phyloP scores from a whole-genome alignment of 2,113 vertebrate species.

The Bubo blakistoni region DNA sequence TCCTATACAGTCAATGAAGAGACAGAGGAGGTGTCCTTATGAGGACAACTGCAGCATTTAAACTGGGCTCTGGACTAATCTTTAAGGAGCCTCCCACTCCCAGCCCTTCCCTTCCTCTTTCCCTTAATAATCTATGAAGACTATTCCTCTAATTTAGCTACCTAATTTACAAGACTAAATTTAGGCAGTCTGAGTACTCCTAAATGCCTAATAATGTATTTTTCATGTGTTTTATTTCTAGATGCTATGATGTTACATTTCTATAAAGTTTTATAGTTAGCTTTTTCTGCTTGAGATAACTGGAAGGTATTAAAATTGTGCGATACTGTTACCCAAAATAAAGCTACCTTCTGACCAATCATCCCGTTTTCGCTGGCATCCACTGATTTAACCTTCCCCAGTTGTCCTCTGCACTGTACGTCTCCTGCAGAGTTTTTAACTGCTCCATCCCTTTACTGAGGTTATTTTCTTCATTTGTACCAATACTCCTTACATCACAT shows the following conservation, averaged over 20 bases:
- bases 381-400: neutral
- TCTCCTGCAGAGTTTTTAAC: neutral
- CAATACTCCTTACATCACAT: neutral
- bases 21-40: neutral
- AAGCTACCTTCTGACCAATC: neutral
- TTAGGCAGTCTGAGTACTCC: neutral
- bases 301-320: neutral
- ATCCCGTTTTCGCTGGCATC: neutral
- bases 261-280: neutral
- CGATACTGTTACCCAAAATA: neutral
- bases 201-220: neutral
- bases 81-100: neutral
- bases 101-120: neutral
- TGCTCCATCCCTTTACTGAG: neutral
- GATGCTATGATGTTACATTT: neutral
- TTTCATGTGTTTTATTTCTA: neutral
- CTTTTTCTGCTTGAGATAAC: neutral
- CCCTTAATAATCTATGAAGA: neutral
- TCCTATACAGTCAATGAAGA: neutral
- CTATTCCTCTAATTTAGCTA: neutral
- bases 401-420: neutral
- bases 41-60: neutral
- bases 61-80: neutral
- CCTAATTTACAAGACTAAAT: neutral
- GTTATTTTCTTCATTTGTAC: neutral